These are phyloP conservation scores for Ceratina australensis DNA, from an alignment of 1,140 invertebrate species.

Conservation along the genomic window DNA sequence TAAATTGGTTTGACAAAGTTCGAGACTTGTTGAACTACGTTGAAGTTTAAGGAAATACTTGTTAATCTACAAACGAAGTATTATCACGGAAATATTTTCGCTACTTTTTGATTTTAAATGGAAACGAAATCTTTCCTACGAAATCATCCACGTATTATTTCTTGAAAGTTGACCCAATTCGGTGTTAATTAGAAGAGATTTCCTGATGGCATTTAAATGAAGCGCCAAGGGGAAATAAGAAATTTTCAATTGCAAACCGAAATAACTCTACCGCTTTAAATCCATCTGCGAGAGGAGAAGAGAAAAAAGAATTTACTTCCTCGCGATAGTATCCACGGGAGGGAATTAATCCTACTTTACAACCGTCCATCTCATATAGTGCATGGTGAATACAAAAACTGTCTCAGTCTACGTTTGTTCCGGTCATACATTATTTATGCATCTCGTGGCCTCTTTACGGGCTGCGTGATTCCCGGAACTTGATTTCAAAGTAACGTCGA, in stretches of 20 bases:
- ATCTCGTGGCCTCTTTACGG: neutral
- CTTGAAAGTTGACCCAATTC: neutral
- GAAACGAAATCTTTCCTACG: neutral
- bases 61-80: too few species aligned
- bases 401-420: neutral
- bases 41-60: too few species aligned
- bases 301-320: neutral
- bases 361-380: too few species aligned
- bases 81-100: too few species aligned
- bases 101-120: neutral
- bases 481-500: constrained; percentile 19
- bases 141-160: neutral
- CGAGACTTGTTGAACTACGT: too few species aligned
- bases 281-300: neutral
- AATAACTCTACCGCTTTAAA: neutral
- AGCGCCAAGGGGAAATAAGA: neutral
- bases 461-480: neutral
- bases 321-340: neutral
- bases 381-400: neutral
- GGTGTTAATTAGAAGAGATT: neutral
- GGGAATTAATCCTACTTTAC: neutral
- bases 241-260: constrained; percentile 16
- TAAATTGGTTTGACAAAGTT: too few species aligned
- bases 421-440: neutral
- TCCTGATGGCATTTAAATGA: neutral